Base-by-base conservation (phyloP, 2,888 invertebrate species). In the Empis livida region DNA sequence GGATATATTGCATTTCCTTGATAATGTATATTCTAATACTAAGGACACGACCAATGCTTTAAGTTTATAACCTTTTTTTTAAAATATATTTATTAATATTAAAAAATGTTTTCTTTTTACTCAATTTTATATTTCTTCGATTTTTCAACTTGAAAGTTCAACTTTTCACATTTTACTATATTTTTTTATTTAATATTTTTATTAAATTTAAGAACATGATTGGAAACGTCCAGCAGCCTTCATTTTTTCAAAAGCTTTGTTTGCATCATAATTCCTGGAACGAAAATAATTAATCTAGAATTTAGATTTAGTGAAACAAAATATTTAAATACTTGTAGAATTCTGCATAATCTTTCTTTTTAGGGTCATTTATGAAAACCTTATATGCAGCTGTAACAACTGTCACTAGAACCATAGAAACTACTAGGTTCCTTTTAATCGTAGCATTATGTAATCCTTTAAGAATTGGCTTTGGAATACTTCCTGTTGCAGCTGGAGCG, bases 251-350 rank as follows among this genome's bases (percentile, higher is more conserved):
- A 69, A 69, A 3, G 68, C 62, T 49, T 68, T 68, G 48, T 65
- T 57, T 20, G 68, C 66, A 52, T 69, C 68, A 52, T 69, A 69
- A 35, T 49, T 67, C 46, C 68, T 67, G 50, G 17, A 59, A 56
- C 45, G 17, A 1, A 41, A 45, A 47, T 40, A 45, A 40, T 16
- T 3, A 23, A 11, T 32, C 13, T 10, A 31, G 39, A 30, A 9
- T 20, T 32, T 27, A 27, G 2, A 13, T 35, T 8, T n/a, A 35
- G 5, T 5, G n/a, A n/a, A 35, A 5, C n/a, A 23, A 41, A 41
- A 14, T n/a, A 8, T 38, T 10, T 38, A 35, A 13, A 73, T 73
- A 89, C 90, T 75, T 80, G 74, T 87, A 86, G 64, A 80, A 90
- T 32, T 84, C 80, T 37, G 75, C 80, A 56, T 88, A 88, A 44